Evolutionary conservation across 2,888 invertebrate genomes (phyloP).

Genomic region (Microdon myrmicae): DNA sequence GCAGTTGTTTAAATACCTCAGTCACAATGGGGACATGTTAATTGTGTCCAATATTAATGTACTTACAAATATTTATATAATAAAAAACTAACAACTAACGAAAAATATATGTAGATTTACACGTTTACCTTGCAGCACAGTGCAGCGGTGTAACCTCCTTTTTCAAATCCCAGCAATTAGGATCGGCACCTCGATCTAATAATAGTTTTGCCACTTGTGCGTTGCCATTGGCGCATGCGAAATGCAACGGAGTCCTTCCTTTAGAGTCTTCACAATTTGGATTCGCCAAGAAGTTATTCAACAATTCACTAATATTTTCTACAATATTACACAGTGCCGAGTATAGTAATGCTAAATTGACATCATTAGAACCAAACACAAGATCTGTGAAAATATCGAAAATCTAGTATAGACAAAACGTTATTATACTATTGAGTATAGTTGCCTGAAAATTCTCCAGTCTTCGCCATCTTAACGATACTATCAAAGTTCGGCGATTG

Average conservation of each 20-base stretch:
- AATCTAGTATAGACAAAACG: not conserved
- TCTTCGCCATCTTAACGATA: conserved; percentile 60
- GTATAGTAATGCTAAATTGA: conserved; percentile 62
- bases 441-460: conserved; percentile 59
- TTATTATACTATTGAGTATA: not conserved
- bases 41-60: not conserved
- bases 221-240: conserved; percentile 81
- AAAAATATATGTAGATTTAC: not conserved
- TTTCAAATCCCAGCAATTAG: conserved; percentile 78
- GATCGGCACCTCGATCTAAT: conserved; percentile 75
- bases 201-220: conserved; percentile 77
- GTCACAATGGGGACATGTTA: not conserved
- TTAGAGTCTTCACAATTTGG: conserved; percentile 74
- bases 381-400: conserved; percentile 55
- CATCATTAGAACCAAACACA: conserved; percentile 59
- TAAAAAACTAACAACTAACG: too few species aligned
- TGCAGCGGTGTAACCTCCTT: conserved; percentile 79
- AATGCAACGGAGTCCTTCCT: conserved; percentile 79
- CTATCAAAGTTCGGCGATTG: conserved; percentile 56
- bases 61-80: too few species aligned
- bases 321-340: conserved; percentile 60
- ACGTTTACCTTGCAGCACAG: conserved; percentile 76
- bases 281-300: conserved; percentile 67
- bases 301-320: conserved; percentile 59
- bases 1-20: not conserved